phyloP scores from a whole-genome alignment of 2,888 invertebrate species.

The Petrolisthes manimaculis region DNA sequence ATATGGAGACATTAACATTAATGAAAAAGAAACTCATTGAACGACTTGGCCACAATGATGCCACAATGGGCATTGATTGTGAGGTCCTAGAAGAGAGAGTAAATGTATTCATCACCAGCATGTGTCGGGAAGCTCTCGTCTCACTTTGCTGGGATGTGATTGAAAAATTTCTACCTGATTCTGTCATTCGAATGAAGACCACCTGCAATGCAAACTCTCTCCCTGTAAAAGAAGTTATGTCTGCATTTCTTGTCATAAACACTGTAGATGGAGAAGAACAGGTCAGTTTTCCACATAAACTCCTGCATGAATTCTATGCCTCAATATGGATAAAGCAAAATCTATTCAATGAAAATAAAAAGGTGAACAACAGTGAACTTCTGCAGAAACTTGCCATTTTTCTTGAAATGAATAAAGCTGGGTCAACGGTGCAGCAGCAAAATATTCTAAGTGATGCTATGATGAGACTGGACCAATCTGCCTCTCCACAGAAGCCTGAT shows the following conservation, averaged over 20 bases:
- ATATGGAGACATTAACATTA: conserved; percentile 12
- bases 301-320: conserved; percentile 37
- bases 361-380: not conserved
- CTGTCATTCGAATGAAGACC: not conserved
- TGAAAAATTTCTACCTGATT: conserved; percentile 14
- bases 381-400: conserved; percentile 1
- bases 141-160: conserved; percentile 16
- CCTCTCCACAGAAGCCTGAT: conserved; percentile 15
- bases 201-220: conserved; percentile 16
- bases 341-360: conserved; percentile 25
- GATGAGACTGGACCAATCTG: not conserved
- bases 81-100: conserved; percentile 25
- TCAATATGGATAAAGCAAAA: conserved; percentile 11
- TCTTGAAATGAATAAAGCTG: not conserved
- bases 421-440: conserved; percentile 1
- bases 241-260: conserved; percentile 35
- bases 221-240: conserved; percentile 16
- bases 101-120: not conserved
- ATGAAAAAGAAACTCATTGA: conserved; percentile 42
- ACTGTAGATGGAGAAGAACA: conserved; percentile 27
- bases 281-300: conserved; percentile 30
- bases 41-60: conserved; percentile 23
- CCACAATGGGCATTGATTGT: not conserved
- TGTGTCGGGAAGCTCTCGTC: conserved; percentile 23
- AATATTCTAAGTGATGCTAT: conserved; percentile 9